Evolutionary conservation across 2,113 vertebrate species (phyloP).

Genomic region (Clarias magur): DNA sequence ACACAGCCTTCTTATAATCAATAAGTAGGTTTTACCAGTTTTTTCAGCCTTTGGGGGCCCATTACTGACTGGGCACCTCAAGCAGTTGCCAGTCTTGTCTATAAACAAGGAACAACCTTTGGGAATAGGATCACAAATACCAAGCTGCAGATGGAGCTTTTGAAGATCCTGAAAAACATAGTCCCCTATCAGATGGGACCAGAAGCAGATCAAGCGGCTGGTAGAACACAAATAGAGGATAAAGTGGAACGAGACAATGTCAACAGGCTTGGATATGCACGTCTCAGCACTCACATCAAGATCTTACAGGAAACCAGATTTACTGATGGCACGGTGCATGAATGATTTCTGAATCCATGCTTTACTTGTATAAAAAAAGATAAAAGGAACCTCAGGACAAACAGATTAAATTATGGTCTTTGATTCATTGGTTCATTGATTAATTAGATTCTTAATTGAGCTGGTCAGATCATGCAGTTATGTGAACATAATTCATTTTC

Average conservation of each 20-base stretch:
- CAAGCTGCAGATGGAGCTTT: slow-evolving; percentile 96
- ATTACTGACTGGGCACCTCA: too few species aligned
- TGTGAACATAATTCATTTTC: not conserved
- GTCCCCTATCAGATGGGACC: slow-evolving; percentile 88
- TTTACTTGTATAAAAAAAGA: not conserved
- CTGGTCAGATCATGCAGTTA: not conserved
- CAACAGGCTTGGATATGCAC: slow-evolving; percentile 83
- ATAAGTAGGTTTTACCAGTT: too few species aligned
- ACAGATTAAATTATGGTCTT: not conserved
- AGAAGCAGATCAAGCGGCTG: slow-evolving; percentile 98
- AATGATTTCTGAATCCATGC: not conserved
- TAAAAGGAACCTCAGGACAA: not conserved
- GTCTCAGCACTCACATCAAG: not conserved
- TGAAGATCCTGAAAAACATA: slow-evolving; percentile 99
- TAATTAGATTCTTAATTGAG: not conserved
- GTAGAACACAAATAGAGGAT: slow-evolving; percentile 96
- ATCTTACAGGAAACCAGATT: not conserved
- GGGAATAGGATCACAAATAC: slow-evolving; percentile 90
- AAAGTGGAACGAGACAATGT: slow-evolving; percentile 90
- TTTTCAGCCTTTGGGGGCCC: too few species aligned
- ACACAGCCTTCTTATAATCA: too few species aligned
- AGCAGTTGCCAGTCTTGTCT: too few species aligned
- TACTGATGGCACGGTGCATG: not conserved
- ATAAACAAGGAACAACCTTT: too few species aligned
- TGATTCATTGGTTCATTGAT: not conserved